Evolutionary conservation across 2,888 invertebrate species (phyloP).

Genomic region (Antheraea assamensis): DNA sequence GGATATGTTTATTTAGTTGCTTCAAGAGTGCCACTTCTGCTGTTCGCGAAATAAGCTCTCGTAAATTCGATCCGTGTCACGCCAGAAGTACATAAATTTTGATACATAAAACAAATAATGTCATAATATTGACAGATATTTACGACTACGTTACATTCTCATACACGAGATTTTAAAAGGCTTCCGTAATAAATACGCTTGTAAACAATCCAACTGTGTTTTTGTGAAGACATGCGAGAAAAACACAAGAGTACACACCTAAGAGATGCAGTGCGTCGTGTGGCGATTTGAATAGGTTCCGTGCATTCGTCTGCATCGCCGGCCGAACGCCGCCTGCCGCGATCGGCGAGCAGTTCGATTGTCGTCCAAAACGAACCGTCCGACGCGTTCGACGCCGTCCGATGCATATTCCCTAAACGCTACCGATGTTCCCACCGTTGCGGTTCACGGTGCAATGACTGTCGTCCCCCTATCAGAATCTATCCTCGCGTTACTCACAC

Average conservation of each 20-base stretch:
- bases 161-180: too few relatives aligned
- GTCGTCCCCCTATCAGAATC: slow-evolving; percentile 56
- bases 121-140: too few relatives aligned
- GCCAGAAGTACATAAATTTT: too few relatives aligned
- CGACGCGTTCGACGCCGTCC: slow-evolving; percentile 67
- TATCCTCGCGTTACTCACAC: slow-evolving; percentile 51
- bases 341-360: slow-evolving; percentile 82
- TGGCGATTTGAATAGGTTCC: slow-evolving; percentile 41
- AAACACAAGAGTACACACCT: slow-evolving; percentile 49
- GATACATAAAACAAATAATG: too few relatives aligned
- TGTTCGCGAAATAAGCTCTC: too few relatives aligned
- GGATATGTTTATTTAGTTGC: too few relatives aligned
- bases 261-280: slow-evolving; percentile 61
- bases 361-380: slow-evolving; percentile 84
- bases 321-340: slow-evolving; percentile 74
- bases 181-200: too few relatives aligned
- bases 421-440: slow-evolving; percentile 53
- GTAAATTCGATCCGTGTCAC: too few relatives aligned
- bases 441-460: slow-evolving; percentile 77
- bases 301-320: slow-evolving; percentile 65
- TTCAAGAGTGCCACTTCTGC: too few relatives aligned
- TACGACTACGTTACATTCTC: too few relatives aligned
- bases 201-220: too few relatives aligned
- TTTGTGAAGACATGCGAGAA: not conserved
- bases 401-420: slow-evolving; percentile 65